These are phyloP conservation scores for Myotis daubentonii DNA, from an alignment of 2,797 vertebrate species.

Conservation along the genomic window DNA sequence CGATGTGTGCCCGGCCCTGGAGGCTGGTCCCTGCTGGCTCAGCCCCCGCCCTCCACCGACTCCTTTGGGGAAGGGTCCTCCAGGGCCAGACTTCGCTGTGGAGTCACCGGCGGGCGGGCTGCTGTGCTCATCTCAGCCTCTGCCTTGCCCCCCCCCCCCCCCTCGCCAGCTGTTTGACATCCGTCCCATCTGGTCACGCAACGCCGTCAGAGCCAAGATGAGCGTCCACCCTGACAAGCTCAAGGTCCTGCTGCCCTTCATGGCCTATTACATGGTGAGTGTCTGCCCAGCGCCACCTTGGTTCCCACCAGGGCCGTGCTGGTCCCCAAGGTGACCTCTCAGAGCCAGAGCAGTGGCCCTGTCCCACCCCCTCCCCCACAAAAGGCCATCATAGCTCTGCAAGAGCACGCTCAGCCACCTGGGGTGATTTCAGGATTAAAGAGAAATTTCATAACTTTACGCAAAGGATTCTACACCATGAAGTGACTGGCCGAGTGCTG, in stretches of 20 bases:
- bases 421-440: neutral
- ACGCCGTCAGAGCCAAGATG: slow-evolving; percentile 94
- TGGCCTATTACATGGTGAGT: slow-evolving; percentile 98
- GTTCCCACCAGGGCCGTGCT: neutral
- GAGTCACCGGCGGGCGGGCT: rapidly evolving
- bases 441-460: neutral
- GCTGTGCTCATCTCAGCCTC: neutral
- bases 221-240: slow-evolving; percentile 96
- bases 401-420: rapidly evolving
- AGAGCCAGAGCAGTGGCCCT: neutral
- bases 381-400: neutral
- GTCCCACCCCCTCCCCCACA: neutral
- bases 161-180: slow-evolving; percentile 92
- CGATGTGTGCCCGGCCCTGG: rapidly evolving
- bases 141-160: neutral
- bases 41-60: rapidly evolving
- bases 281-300: rapidly evolving
- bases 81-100: neutral
- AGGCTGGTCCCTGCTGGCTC: too few relatives aligned
- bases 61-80: neutral
- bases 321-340: too few relatives aligned
- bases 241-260: slow-evolving; percentile 92
- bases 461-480: neutral
- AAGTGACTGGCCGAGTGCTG: neutral
- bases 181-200: slow-evolving; percentile 96